Evolutionary conservation across 2,113 vertebrate genomes (phyloP).

Genomic region (Cyanoderma ruficeps): DNA sequence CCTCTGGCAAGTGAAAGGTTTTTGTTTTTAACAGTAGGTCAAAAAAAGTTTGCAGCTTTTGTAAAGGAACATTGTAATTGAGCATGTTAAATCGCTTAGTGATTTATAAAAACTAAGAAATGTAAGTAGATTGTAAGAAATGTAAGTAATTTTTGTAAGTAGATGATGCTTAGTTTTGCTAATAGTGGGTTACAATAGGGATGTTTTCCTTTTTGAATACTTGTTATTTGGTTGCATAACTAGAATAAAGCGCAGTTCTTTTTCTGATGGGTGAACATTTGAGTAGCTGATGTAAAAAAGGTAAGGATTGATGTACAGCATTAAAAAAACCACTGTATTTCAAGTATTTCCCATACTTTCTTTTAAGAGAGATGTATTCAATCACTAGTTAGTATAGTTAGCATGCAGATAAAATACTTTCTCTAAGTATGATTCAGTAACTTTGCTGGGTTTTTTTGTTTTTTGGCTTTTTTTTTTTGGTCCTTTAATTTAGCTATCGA

Average conservation of each 20-base stretch:
- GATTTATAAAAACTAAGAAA: background rate
- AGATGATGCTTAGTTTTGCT: background rate
- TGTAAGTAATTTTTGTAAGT: background rate
- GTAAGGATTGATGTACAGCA: background rate
- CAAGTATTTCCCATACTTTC: background rate
- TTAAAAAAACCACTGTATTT: background rate
- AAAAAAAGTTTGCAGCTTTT: background rate
- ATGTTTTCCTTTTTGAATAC: background rate
- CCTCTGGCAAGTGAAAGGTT: background rate
- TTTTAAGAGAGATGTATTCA: background rate
- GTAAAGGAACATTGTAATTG: background rate
- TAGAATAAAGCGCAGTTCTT: background rate
- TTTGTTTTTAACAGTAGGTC: background rate
- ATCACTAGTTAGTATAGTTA: background rate
- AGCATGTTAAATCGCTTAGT: background rate
- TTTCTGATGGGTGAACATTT: background rate
- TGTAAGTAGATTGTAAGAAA: background rate
- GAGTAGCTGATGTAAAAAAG: background rate
- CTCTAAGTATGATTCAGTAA: background rate
- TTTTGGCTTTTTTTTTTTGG: background rate
- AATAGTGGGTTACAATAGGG: background rate
- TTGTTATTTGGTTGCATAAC: background rate
- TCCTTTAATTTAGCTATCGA: conserved; percentile 81
- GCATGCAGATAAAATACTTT: background rate
- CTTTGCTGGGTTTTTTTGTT: background rate